Evolutionary conservation across 2,113 vertebrate species (phyloP).

Genomic region (Irena cyanogastra): DNA sequence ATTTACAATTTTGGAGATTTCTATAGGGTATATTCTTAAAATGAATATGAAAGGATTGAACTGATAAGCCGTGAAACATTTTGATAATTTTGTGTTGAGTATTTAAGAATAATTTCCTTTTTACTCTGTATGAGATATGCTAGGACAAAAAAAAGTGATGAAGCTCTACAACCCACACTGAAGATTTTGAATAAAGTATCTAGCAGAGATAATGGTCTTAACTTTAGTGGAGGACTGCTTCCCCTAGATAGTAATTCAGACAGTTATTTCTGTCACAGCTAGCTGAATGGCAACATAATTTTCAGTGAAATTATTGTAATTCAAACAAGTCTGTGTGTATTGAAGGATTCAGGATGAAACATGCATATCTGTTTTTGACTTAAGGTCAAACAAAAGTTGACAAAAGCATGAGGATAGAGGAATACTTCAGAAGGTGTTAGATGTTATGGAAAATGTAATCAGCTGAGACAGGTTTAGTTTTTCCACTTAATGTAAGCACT

Average conservation of each 20-base stretch:
- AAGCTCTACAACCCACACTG: background rate
- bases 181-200: constrained; percentile 22
- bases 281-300: constrained; percentile 1
- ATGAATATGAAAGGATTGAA: background rate
- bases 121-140: background rate
- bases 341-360: background rate
- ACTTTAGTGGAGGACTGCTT: background rate
- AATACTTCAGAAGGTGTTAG: background rate
- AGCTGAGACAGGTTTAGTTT: background rate
- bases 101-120: background rate
- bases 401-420: background rate
- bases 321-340: background rate
- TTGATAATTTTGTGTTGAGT: background rate
- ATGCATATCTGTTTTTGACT: background rate
- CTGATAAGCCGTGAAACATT: background rate
- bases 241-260: constrained; percentile 10
- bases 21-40: background rate
- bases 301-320: background rate
- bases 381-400: background rate
- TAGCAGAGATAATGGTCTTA: constrained; percentile 26
- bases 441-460: background rate
- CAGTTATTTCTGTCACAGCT: constrained; percentile 21
- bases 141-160: background rate
- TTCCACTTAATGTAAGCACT: background rate
- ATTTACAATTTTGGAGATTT: background rate